Percentiles rank a stretch among this genome's conserved stretches.
Evolutionary conservation across 1,140 invertebrate species (phyloP).

Genomic region (Diorhabda elongata): DNA sequence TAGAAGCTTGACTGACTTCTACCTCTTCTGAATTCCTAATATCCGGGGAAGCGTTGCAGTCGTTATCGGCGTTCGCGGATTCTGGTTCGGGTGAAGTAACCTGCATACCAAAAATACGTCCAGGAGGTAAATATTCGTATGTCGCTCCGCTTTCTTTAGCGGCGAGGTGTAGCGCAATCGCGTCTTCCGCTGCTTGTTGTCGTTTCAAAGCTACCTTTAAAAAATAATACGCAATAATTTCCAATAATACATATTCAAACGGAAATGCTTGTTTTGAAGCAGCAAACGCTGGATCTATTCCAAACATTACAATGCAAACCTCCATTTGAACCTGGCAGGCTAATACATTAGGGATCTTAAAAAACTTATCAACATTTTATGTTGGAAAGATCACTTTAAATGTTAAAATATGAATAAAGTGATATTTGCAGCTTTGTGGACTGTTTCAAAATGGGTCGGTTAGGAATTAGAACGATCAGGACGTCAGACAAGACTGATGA

Average conservation of each 20-base stretch:
- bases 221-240: slow-evolving; percentile 28
- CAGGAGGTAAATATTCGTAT: slow-evolving; percentile 78
- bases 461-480: no score
- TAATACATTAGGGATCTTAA: no score
- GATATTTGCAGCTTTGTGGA: no score
- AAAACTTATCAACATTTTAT: no score
- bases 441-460: no score
- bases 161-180: slow-evolving; percentile 86
- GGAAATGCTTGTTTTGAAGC: no score
- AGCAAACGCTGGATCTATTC: no score
- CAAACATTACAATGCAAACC: no score
- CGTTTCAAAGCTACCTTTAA: slow-evolving; percentile 89
- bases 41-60: slow-evolving; percentile 20
- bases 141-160: slow-evolving; percentile 83
- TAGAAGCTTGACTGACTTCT: slow-evolving; percentile 56
- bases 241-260: slow-evolving; percentile 15
- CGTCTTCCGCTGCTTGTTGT: slow-evolving; percentile 96
- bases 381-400: no score
- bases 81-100: slow-evolving; percentile 56
- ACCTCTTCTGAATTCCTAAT: slow-evolving; percentile 31
- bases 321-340: no score
- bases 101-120: slow-evolving; percentile 84
- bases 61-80: slow-evolving; percentile 11
- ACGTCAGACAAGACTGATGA: no score
- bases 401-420: no score